These are phyloP conservation scores for Periparus ater DNA, from an alignment of 2,797 vertebrate species.

Conservation along the genomic window DNA sequence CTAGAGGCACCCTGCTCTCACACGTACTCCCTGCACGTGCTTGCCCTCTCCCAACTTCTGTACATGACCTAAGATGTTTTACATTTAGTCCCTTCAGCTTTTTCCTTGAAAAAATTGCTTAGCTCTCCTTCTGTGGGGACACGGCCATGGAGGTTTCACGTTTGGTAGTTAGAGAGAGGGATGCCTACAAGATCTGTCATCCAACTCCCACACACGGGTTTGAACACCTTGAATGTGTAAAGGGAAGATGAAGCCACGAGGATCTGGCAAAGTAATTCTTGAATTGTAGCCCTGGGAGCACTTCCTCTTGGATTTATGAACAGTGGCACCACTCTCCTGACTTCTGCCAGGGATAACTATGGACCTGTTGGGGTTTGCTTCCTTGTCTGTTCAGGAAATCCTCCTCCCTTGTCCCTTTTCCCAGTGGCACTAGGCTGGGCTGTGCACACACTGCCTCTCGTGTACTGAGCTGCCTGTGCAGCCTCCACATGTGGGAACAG, in stretches of 20 bases:
- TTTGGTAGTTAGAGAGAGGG: not conserved
- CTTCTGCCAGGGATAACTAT: not conserved
- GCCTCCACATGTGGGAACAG: not conserved
- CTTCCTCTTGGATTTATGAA: not conserved
- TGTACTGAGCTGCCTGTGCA: not conserved
- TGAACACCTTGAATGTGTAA: not conserved
- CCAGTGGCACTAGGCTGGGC: not conserved
- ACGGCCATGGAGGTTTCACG: rapidly evolving
- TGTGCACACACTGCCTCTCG: not conserved
- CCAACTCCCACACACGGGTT: rapidly evolving
- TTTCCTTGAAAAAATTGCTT: not conserved
- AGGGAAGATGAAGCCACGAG: not conserved
- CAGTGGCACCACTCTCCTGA: not conserved
- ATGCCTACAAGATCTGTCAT: not conserved
- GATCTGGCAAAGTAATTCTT: not conserved
- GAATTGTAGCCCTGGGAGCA: not conserved
- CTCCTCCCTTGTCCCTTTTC: not conserved
- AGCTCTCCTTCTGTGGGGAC: not conserved
- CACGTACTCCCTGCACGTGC: rapidly evolving
- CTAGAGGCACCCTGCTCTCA: not conserved
- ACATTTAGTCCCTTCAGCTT: not conserved
- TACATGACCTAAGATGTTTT: not conserved
- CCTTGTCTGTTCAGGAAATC: not conserved
- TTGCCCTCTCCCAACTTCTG: not conserved
- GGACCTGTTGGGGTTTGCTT: not conserved